phyloP scores from a whole-genome alignment of 2,113 vertebrate species.

The Acanthochromis polyacanthus region DNA sequence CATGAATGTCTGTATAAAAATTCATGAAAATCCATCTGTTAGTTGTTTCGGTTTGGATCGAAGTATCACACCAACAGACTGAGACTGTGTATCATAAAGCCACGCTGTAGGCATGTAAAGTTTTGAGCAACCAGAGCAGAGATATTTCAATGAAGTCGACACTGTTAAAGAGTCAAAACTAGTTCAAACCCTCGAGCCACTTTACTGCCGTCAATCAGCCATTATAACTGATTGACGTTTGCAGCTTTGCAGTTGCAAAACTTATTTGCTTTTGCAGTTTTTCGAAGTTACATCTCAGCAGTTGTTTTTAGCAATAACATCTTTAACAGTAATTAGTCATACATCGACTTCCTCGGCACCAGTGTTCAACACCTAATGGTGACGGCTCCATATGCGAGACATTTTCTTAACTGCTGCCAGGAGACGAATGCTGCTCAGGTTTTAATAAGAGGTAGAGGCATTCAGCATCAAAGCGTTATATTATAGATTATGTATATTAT shows the following conservation, averaged over 20 bases:
- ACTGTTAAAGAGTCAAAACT: not conserved
- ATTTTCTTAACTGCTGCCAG: constrained; percentile 28
- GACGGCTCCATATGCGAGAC: constrained; percentile 33
- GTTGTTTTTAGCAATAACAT: constrained; percentile 19
- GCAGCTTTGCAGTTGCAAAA: constrained; percentile 8
- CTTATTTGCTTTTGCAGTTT: too few species aligned
- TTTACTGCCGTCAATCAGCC: not conserved
- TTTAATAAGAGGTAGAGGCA: not conserved
- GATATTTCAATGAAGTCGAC: not conserved
- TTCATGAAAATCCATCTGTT: not conserved
- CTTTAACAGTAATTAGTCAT: constrained; percentile 36
- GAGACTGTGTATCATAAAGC: not conserved
- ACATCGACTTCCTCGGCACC: constrained; percentile 20
- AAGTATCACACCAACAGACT: not conserved
- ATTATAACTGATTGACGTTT: constrained; percentile 5
- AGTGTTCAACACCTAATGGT: constrained; percentile 15
- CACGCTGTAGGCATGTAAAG: too few species aligned
- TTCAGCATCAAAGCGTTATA: constrained; percentile 31
- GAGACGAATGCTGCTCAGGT: constrained; percentile 7
- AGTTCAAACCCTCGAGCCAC: not conserved
- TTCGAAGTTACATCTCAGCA: constrained; percentile 24
- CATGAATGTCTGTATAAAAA: not conserved
- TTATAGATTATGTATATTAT: constrained; percentile 8
- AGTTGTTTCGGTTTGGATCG: too few species aligned
- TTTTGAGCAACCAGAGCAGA: too few species aligned